A percentile compares a stretch with the other conserved stretches of the same genome.
phyloP scores from a whole-genome alignment of 2,797 vertebrate genomes.

The Coreius guichenoti region DNA sequence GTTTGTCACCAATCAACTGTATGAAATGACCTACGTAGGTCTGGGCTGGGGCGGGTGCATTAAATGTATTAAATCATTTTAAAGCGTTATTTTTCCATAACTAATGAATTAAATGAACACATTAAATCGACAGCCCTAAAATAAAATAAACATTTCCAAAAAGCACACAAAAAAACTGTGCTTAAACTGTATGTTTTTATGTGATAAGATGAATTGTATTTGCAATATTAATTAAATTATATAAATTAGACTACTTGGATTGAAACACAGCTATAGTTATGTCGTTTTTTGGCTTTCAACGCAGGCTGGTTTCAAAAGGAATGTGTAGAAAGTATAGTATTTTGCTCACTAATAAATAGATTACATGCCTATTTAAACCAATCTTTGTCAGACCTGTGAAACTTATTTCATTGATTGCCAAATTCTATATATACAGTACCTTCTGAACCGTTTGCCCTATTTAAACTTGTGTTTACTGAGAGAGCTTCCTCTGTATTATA shows the following conservation, averaged over 20 bases:
- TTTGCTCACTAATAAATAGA: slow-evolving; percentile 55
- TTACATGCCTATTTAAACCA: slow-evolving; percentile 51
- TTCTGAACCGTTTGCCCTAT: slow-evolving; percentile 9
- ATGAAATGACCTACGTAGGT: too few species aligned
- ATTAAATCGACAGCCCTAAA: neutral
- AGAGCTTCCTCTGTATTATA: neutral
- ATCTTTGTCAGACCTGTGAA: slow-evolving; percentile 2
- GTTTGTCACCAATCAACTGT: too few species aligned
- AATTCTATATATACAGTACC: slow-evolving; percentile 23
- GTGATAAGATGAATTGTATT: neutral
- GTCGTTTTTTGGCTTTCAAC: neutral
- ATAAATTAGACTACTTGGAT: neutral
- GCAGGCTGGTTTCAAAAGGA: neutral
- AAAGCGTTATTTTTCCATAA: too few species aligned
- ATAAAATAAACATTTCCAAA: neutral
- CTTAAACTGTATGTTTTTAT: neutral
- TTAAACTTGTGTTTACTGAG: neutral
- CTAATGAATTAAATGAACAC: too few species aligned
- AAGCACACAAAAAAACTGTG: too few species aligned
- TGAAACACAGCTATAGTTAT: neutral
- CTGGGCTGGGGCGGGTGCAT: too few species aligned
- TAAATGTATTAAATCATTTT: too few species aligned
- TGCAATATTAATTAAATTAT: neutral
- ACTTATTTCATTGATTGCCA: neutral
- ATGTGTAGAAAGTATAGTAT: neutral